phyloP scores from a whole-genome alignment of 2,888 invertebrate species.

The Eucera pruinosa region DNA sequence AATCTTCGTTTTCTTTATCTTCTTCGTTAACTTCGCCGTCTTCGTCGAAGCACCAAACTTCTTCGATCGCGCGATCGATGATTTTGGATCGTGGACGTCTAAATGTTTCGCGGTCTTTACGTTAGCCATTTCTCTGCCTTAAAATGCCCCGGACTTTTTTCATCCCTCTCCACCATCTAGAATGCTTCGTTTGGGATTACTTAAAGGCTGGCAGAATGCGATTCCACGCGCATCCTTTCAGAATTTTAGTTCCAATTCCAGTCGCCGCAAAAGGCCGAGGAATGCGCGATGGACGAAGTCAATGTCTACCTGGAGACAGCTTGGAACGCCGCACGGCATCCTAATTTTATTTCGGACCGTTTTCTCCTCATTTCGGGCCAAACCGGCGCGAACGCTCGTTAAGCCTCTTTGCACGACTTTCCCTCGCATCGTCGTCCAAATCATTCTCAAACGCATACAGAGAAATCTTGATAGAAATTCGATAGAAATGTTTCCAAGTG shows the following conservation, averaged over 20 bases:
- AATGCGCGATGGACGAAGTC: constrained; percentile 62
- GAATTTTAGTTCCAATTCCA: constrained; percentile 59
- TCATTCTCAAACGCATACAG: too few species aligned
- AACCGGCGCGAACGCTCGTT: constrained; percentile 27
- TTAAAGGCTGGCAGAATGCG: constrained; percentile 40
- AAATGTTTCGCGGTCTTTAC: not conserved
- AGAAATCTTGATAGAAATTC: too few species aligned
- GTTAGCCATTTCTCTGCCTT: constrained; percentile 4
- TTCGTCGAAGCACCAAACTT: too few species aligned
- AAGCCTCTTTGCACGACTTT: constrained; percentile 21
- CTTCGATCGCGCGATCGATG: too few species aligned
- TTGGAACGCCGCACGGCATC: constrained; percentile 58
- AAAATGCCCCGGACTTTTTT: constrained; percentile 32
- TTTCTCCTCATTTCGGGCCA: constrained; percentile 43
- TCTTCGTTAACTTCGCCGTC: too few species aligned
- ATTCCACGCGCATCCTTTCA: constrained; percentile 56
- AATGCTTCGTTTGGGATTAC: constrained; percentile 45
- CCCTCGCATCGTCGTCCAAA: constrained; percentile 19
- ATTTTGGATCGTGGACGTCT: too few species aligned
- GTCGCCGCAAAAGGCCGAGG: constrained; percentile 64
- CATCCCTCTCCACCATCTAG: constrained; percentile 13
- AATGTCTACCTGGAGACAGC: constrained; percentile 56
- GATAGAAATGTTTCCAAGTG: too few species aligned
- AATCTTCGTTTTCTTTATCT: too few species aligned
- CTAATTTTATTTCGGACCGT: constrained; percentile 62